phyloP scores from a whole-genome alignment of 2,888 invertebrate genomes.

The Crioceris asparagi region DNA sequence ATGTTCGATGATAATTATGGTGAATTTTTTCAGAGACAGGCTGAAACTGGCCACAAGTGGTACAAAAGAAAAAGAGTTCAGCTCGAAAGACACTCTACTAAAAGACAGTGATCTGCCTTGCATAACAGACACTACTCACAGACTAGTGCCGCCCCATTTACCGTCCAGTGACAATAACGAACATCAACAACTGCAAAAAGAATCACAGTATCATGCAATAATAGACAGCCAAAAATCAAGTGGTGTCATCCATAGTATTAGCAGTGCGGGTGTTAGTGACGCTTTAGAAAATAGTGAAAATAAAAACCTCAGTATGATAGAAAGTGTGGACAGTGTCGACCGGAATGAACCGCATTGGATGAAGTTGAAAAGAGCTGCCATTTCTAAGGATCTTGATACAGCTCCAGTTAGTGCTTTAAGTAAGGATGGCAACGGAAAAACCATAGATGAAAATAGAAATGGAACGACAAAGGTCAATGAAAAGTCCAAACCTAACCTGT shows the following conservation, averaged over 20 bases:
- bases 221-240: not conserved
- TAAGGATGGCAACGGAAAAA: conserved; percentile 8
- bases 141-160: conserved; percentile 19
- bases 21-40: conserved; percentile 23
- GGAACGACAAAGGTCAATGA: conserved; percentile 9
- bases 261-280: conserved; percentile 28
- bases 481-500: conserved; percentile 28
- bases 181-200: conserved; percentile 3
- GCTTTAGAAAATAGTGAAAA: conserved; percentile 19
- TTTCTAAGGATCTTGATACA: conserved; percentile 42
- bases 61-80: conserved; percentile 26
- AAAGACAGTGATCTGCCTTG: conserved; percentile 25
- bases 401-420: conserved; percentile 7
- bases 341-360: conserved; percentile 53
- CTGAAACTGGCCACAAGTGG: conserved; percentile 29
- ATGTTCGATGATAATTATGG: too few relatives aligned
- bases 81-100: conserved; percentile 22
- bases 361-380: conserved; percentile 65
- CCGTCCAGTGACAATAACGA: conserved; percentile 26
- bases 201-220: too few relatives aligned
- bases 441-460: conserved; percentile 4
- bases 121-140: conserved; percentile 18
- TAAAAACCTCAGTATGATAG: conserved; percentile 12
- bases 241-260: too few relatives aligned
- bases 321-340: conserved; percentile 30